These are phyloP conservation scores for Siniperca chuatsi DNA, from an alignment of 2,113 vertebrate species.

Conservation along the genomic window DNA sequence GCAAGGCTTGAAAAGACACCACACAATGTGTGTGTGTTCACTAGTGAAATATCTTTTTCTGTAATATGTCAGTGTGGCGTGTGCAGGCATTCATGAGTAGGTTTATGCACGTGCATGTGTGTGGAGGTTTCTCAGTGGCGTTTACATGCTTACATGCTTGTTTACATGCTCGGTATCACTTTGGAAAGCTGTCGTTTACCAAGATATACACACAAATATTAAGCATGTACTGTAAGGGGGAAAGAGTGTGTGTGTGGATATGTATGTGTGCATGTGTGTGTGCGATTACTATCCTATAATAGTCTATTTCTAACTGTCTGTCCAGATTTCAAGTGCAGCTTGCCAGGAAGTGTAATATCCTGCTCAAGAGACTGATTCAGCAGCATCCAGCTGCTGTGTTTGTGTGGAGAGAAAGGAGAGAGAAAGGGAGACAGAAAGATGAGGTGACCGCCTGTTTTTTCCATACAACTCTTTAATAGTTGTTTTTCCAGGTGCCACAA, in stretches of 20 bases:
- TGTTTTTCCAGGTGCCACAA: conserved; percentile 71
- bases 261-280: conserved; percentile 25
- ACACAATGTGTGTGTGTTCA: not conserved
- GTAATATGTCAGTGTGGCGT: conserved; percentile 42
- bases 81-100: conserved; percentile 16
- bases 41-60: conserved; percentile 29
- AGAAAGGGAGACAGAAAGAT: conserved; percentile 40
- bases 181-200: conserved; percentile 54
- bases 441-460: conserved; percentile 53
- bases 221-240: conserved; percentile 27
- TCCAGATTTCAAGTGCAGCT: conserved; percentile 60
- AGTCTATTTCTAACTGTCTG: conserved; percentile 55
- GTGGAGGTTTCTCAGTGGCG: conserved; percentile 20
- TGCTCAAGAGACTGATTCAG: conserved; percentile 67
- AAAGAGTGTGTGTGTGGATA: not conserved
- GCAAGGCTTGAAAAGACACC: conserved; percentile 1
- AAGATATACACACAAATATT: conserved; percentile 42
- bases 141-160: too few relatives aligned
- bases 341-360: conserved; percentile 74
- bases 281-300: conserved; percentile 30
- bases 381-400: conserved; percentile 73
- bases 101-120: conserved; percentile 17
- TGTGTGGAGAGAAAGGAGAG: conserved; percentile 29
- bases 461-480: conserved; percentile 50
- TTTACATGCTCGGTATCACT: conserved; percentile 61